Percentiles rank a stretch among this genome's conserved stretches.
Evolutionary conservation across 2,797 vertebrate species (phyloP).

Genomic region (Rhinichthys osculus): DNA sequence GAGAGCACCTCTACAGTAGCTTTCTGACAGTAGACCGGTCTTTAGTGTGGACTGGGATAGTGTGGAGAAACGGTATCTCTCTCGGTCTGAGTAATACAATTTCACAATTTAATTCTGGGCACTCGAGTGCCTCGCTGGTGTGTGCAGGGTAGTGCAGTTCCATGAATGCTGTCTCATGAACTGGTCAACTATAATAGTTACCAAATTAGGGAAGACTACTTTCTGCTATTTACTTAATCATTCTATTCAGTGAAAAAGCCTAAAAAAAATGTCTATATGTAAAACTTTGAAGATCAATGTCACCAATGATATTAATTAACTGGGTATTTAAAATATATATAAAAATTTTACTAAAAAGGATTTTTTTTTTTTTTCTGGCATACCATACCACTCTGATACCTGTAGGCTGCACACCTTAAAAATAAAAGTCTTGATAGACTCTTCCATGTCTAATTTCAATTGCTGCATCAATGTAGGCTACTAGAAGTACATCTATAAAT

Average conservation of each 20-base stretch:
- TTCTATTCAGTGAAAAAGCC: neutral
- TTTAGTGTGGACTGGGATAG: constrained; percentile 71
- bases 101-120: constrained; percentile 50
- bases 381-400: neutral
- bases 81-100: constrained; percentile 63
- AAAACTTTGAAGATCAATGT: neutral
- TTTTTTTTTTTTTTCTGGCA: neutral
- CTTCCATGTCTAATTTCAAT: neutral
- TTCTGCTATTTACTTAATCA: neutral
- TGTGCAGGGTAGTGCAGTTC: constrained; percentile 29
- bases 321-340: neutral
- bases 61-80: constrained; percentile 75
- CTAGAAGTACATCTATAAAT: neutral
- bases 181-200: neutral
- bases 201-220: neutral
- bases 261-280: neutral
- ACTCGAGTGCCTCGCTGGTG: constrained; percentile 41
- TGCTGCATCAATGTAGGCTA: neutral
- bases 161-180: neutral
- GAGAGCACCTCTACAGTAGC: neutral
- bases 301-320: neutral
- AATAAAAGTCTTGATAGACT: neutral
- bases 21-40: constrained; percentile 62
- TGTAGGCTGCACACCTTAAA: neutral
- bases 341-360: neutral